Evolutionary conservation across 2,888 invertebrate species (phyloP).

Genomic region (Noctuana brunneofusca): DNA sequence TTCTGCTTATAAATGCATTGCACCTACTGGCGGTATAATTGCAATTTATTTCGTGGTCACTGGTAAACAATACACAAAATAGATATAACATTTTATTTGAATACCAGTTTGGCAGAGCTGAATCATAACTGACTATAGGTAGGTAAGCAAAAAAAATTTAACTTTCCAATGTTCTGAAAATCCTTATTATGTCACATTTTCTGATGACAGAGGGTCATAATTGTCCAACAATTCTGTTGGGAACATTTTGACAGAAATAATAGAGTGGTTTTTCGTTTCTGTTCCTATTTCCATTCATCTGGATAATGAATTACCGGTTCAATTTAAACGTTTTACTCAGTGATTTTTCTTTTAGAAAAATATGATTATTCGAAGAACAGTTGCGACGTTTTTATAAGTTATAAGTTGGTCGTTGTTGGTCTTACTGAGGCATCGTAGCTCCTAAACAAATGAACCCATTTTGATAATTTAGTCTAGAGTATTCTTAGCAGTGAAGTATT

Average conservation of each 20-base stretch:
- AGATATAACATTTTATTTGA: background rate
- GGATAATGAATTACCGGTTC: conserved; percentile 11
- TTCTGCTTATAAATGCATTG: background rate
- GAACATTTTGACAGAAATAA: conserved; percentile 22
- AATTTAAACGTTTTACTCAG: background rate
- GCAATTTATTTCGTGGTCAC: conserved; percentile 7
- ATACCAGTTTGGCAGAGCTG: background rate
- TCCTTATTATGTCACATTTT: background rate
- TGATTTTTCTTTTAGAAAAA: background rate
- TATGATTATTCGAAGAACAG: background rate
- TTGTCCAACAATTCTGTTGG: conserved; percentile 8
- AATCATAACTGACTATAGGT: background rate
- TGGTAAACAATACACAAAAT: background rate
- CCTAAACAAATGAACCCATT: too few relatives aligned
- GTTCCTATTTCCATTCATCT: conserved; percentile 4
- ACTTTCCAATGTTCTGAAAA: background rate
- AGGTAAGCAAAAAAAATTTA: background rate
- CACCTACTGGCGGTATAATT: background rate
- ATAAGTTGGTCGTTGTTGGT: too few relatives aligned
- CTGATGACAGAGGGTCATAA: conserved; percentile 15
- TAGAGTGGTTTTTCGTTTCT: conserved; percentile 11
- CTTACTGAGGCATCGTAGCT: too few relatives aligned
- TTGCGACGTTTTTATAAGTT: background rate
- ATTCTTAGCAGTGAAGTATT: too few relatives aligned
- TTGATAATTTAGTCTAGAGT: too few relatives aligned